Percentiles rank a stretch among this genome's conserved stretches.
phyloP scores from a whole-genome alignment of 2,888 invertebrate genomes.

The Adela reaumurella region DNA sequence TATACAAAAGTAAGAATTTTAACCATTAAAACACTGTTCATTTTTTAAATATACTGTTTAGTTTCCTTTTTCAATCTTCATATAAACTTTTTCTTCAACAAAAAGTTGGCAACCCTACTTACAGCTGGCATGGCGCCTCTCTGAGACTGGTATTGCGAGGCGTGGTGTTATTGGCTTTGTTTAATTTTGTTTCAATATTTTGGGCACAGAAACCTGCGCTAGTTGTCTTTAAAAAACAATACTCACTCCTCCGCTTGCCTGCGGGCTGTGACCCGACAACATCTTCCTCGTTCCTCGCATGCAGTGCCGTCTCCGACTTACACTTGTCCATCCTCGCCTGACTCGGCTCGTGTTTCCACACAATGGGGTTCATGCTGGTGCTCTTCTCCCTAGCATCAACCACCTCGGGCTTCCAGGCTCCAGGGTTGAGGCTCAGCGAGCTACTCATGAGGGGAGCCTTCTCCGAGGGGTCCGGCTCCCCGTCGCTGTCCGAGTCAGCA shows the following conservation, averaged over 20 bases:
- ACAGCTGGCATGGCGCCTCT: too few species aligned
- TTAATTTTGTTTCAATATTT: too few species aligned
- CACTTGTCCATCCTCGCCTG: slow-evolving; percentile 27
- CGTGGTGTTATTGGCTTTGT: too few species aligned
- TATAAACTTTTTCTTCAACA: too few species aligned
- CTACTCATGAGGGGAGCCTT: slow-evolving; percentile 48
- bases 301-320: slow-evolving; percentile 19
- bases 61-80: too few species aligned
- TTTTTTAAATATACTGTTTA: too few species aligned
- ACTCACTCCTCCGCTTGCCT: slow-evolving; percentile 48
- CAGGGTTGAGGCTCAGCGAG: slow-evolving; percentile 25
- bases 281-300: slow-evolving; percentile 21
- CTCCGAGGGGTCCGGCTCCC: slow-evolving; percentile 42
- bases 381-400: slow-evolving; percentile 21
- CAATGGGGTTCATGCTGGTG: neutral
- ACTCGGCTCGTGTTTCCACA: too few species aligned
- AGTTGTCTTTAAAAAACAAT: slow-evolving; percentile 1
- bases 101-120: too few species aligned
- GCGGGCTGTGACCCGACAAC: slow-evolving; percentile 37
- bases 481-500: slow-evolving; percentile 39
- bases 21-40: too few species aligned
- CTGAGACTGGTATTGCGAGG: too few species aligned
- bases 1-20: too few species aligned
- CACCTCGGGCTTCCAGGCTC: slow-evolving; percentile 25
- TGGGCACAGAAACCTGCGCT: too few species aligned